phyloP scores from a whole-genome alignment of 1,140 invertebrate genomes.

The Sminthurinus signatus region DNA sequence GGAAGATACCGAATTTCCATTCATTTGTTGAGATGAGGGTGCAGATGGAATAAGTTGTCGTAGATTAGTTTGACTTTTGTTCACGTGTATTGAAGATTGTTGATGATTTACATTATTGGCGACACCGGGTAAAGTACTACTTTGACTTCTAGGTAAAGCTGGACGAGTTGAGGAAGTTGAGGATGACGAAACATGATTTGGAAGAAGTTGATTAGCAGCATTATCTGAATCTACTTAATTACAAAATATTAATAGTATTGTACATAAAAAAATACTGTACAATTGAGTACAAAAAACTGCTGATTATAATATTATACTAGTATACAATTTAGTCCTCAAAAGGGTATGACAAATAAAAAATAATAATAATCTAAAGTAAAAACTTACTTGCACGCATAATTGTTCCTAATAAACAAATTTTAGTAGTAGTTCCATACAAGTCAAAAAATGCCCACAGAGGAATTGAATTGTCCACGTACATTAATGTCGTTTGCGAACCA shows the following conservation, averaged over 20 bases:
- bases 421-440: slow-evolving; percentile 87
- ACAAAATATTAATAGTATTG: background rate
- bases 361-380: no score
- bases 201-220: background rate
- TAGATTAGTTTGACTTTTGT: no score
- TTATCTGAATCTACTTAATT: background rate
- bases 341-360: no score
- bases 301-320: background rate
- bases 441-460: slow-evolving; percentile 92
- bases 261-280: background rate
- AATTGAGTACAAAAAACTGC: background rate
- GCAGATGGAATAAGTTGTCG: no score
- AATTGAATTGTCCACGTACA: slow-evolving; percentile 88
- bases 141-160: slow-evolving; percentile 5
- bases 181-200: background rate
- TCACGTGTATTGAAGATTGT: no score
- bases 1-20: no score
- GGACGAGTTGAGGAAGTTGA: no score
- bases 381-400: no score
- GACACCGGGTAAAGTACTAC: background rate
- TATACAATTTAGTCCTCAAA: no score
- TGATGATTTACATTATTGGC: background rate
- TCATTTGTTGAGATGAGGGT: no score
- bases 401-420: slow-evolving; percentile 66
- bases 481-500: slow-evolving; percentile 68